These are phyloP conservation scores for Formica selysi DNA, from an alignment of 1,140 invertebrate species.

Conservation along the genomic window DNA sequence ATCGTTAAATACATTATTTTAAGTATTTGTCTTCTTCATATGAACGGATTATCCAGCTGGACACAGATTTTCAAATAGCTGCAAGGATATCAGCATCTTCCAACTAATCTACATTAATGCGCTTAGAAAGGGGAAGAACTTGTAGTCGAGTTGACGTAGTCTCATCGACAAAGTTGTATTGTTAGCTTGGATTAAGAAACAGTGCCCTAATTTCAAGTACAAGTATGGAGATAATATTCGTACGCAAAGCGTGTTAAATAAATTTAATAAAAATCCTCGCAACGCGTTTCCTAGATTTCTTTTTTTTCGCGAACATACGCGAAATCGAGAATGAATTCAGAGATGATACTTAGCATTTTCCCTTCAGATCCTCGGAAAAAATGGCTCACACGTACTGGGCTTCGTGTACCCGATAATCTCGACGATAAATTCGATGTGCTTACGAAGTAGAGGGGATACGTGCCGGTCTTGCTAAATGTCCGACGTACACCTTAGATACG, in stretches of 20 bases:
- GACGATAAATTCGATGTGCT: slow-evolving; percentile 67
- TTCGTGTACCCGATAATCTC: slow-evolving; percentile 50
- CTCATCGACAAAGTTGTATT: slow-evolving; percentile 56
- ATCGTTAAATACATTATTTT: neutral
- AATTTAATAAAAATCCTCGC: neutral
- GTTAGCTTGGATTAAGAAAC: slow-evolving; percentile 40
- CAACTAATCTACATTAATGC: slow-evolving; percentile 71
- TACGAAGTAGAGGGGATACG: slow-evolving; percentile 53
- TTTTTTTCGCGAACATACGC: neutral
- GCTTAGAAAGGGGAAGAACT: slow-evolving; percentile 59
- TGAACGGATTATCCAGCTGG: neutral
- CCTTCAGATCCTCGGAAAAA: slow-evolving; percentile 31
- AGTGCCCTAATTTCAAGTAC: slow-evolving; percentile 39
- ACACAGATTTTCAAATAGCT: slow-evolving; percentile 33
- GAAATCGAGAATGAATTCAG: neutral
- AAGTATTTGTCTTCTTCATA: neutral
- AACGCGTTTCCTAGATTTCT: neutral
- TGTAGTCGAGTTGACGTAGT: slow-evolving; percentile 57
- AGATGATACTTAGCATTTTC: neutral
- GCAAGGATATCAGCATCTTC: slow-evolving; percentile 61
- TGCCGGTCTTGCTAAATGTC: slow-evolving; percentile 48
- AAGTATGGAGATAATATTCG: neutral
- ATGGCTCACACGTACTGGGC: slow-evolving; percentile 12
- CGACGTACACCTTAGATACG: neutral
- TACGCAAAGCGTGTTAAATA: neutral